Base-by-base conservation (phyloP, 2,113 vertebrate genomes). In the Stictonetta naevosa region DNA sequence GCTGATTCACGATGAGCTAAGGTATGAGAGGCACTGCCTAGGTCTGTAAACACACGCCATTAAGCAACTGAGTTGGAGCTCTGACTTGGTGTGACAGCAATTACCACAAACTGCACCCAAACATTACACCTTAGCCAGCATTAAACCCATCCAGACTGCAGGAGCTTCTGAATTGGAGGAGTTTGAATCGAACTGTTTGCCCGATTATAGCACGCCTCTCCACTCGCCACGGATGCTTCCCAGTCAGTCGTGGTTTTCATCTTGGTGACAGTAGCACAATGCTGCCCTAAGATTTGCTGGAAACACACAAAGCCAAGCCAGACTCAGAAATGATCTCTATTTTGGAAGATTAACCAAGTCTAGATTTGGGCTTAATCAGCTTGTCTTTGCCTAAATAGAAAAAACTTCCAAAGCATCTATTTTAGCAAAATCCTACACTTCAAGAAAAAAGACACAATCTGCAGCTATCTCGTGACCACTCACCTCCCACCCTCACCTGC, bases 1-100 rank as follows among this genome's bases (percentile, higher is more conserved):
- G 91, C 94, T 96, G 95, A 96, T 75, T 97, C 96, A 97, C 3
- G 5, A 34, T 92, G 90, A 96, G 26, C 53, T 42, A 52, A 59
- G 73, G 69, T 28, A 44, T 56, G 81, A 46, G 50, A 89, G 56
- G 58, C 46, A 21, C 23, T 63, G 74, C 26, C n/a, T 33, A 26
- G 25, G 26, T 53, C 81, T 59, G 63, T 25, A 77, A 72, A 90
- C 0, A 81, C 0, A 63, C 1, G 1, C 62, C 55, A 52, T 4
- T 11, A 52, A 75, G 46, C 64, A 88, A 83, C n/a, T 5, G 5
- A 36, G 55, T 17, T 83, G 76, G 77, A 86, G 55, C 77, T 86
- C 60, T n/a, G 72, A 75, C n/a, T 59, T 50, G 78, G 77, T 86
- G 29, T 36, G 56, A 78, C 52, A 69, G 42, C 19, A 22, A 58